phyloP scores from a whole-genome alignment of 2,888 invertebrate genomes.

The Synanthedon tipuliformis region DNA sequence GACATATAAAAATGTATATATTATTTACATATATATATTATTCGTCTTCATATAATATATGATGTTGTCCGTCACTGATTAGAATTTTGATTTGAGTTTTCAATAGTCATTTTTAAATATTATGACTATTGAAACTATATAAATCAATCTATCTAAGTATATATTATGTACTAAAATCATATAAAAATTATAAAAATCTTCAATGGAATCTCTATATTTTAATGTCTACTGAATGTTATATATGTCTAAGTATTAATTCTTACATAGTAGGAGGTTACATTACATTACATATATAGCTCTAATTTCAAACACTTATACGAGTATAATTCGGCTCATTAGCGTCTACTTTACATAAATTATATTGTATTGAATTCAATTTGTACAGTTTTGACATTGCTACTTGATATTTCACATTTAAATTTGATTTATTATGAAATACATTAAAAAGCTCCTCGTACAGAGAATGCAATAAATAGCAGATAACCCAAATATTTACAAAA shows the following conservation, averaged over 20 bases:
- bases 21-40: slow-evolving; percentile 7
- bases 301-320: slow-evolving; percentile 36
- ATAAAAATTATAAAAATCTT: slow-evolving; percentile 31
- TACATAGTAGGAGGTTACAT: slow-evolving; percentile 28
- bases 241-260: slow-evolving; percentile 58
- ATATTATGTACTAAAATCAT: slow-evolving; percentile 28
- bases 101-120: slow-evolving; percentile 21
- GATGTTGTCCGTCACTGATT: slow-evolving; percentile 31
- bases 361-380: slow-evolving; percentile 14
- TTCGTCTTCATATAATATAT: slow-evolving; percentile 14
- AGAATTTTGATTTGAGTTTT: slow-evolving; percentile 29
- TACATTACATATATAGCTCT: slow-evolving; percentile 22
- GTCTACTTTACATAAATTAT: slow-evolving; percentile 16
- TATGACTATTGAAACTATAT: slow-evolving; percentile 36
- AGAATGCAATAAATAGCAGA: too few relatives aligned
- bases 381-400: slow-evolving; percentile 66
- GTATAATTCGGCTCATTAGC: slow-evolving; percentile 52
- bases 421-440: slow-evolving; percentile 3
- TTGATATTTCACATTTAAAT: slow-evolving; percentile 16
- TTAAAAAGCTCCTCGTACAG: too few relatives aligned
- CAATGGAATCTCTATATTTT: slow-evolving; percentile 43
- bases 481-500: too few relatives aligned
- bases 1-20: slow-evolving; percentile 26
- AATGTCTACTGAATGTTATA: slow-evolving; percentile 68
- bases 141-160: slow-evolving; percentile 28